These are phyloP conservation scores for Drosophila dunni DNA, from an alignment of 1,140 invertebrate genomes.

Conservation along the genomic window DNA sequence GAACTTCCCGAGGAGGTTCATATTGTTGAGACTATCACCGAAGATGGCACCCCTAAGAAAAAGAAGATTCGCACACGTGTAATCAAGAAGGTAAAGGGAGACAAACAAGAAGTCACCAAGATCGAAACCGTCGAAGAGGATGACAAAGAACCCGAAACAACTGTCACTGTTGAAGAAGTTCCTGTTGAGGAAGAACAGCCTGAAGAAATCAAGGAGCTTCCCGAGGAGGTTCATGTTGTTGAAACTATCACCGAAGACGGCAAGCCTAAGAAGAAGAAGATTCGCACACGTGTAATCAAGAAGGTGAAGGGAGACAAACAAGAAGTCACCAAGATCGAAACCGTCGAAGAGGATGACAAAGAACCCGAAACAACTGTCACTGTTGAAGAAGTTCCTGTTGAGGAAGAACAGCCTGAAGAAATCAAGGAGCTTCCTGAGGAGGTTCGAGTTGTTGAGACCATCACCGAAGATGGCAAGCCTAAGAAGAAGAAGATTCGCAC, in stretches of 20 bases:
- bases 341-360: slow-evolving; percentile 83
- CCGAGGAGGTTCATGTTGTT: slow-evolving; percentile 26
- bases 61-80: slow-evolving; percentile 51
- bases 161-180: slow-evolving; percentile 55
- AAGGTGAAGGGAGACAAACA: slow-evolving; percentile 72
- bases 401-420: slow-evolving; percentile 19
- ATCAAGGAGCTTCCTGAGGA: slow-evolving; percentile 33
- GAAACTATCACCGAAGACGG: slow-evolving; percentile 45
- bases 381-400: slow-evolving; percentile 37
- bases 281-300: slow-evolving; percentile 64
- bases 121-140: slow-evolving; percentile 71
- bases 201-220: slow-evolving; percentile 57
- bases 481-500: slow-evolving; percentile 74
- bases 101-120: slow-evolving; percentile 58
- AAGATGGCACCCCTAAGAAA: slow-evolving; percentile 53
- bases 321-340: slow-evolving; percentile 80
- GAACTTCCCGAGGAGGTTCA: slow-evolving; percentile 73
- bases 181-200: slow-evolving; percentile 12
- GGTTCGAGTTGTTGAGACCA: slow-evolving; percentile 23
- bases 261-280: slow-evolving; percentile 35
- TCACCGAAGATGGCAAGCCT: slow-evolving; percentile 53
- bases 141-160: slow-evolving; percentile 62
- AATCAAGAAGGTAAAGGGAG: slow-evolving; percentile 45
- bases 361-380: slow-evolving; percentile 70
- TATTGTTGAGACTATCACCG: slow-evolving; percentile 69